phyloP scores from a whole-genome alignment of 2,888 invertebrate species.

The Hirtodrosophila cameraria region DNA sequence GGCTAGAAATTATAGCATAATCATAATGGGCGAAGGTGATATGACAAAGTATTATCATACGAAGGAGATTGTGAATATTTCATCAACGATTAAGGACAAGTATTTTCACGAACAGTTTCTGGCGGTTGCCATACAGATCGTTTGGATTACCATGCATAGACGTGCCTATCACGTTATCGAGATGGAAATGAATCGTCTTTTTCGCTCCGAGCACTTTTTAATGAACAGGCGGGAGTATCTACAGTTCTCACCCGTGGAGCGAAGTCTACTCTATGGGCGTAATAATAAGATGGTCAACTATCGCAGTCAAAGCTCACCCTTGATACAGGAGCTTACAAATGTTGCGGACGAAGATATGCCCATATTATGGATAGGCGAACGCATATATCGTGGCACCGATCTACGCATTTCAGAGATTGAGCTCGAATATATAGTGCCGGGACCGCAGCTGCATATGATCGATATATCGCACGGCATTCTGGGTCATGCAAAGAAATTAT shows the following conservation, averaged over 20 bases:
- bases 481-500: constrained; percentile 78
- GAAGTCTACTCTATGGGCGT: constrained; percentile 74
- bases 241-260: constrained; percentile 65
- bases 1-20: constrained; percentile 81
- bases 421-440: constrained; percentile 80
- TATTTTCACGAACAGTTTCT: constrained; percentile 78
- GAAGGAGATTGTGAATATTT: constrained; percentile 73
- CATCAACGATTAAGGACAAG: constrained; percentile 71
- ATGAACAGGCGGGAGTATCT: constrained; percentile 57
- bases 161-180: constrained; percentile 78
- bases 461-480: constrained; percentile 81
- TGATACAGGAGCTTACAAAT: constrained; percentile 76
- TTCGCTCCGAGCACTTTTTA: constrained; percentile 82
- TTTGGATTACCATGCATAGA: too few species aligned
- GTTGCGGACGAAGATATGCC: constrained; percentile 71
- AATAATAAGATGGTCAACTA: constrained; percentile 78
- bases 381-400: constrained; percentile 81
- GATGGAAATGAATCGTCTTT: constrained; percentile 81
- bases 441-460: constrained; percentile 74
- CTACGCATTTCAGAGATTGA: constrained; percentile 78
- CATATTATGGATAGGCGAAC: constrained; percentile 81
- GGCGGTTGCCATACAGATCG: constrained; percentile 74
- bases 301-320: constrained; percentile 79
- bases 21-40: constrained; percentile 69
- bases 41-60: constrained; percentile 77